Evolutionary conservation across 2,888 invertebrate species (phyloP).

Genomic region (Tinea pellionella): DNA sequence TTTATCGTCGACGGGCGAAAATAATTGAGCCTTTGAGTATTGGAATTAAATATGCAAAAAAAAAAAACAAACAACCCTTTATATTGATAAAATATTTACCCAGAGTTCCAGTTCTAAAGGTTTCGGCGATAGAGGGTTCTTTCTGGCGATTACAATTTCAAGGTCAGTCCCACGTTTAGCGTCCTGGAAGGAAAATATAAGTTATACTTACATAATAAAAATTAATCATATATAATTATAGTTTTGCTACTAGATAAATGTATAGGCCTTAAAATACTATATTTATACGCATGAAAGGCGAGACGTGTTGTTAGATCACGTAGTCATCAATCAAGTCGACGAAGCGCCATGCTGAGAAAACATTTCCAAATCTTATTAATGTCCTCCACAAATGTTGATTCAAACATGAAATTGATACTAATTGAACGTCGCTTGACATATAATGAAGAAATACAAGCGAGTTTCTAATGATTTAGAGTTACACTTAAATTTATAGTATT

Average conservation of each 20-base stretch:
- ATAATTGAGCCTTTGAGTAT: conserved; percentile 1
- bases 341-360: conserved; percentile 11
- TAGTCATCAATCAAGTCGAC: conserved; percentile 8
- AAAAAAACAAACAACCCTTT: conserved; percentile 1
- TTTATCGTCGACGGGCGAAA: not conserved
- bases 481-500: not conserved
- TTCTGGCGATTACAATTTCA: conserved; percentile 83
- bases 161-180: conserved; percentile 83
- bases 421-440: not conserved
- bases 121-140: conserved; percentile 81
- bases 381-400: not conserved
- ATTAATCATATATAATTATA: not conserved
- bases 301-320: not conserved
- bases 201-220: not conserved
- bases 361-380: conserved; percentile 13
- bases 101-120: conserved; percentile 86
- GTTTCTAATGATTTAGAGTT: not conserved
- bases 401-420: not conserved
- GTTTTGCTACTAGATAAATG: not conserved
- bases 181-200: conserved; percentile 65
- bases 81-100: conserved; percentile 57
- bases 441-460: not conserved
- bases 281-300: not conserved
- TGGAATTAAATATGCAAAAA: not conserved
- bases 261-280: not conserved